A percentile compares a stretch with the other conserved stretches of the same genome.
phyloP scores from a whole-genome alignment of 2,888 invertebrate species.

The Apamea crenata region DNA sequence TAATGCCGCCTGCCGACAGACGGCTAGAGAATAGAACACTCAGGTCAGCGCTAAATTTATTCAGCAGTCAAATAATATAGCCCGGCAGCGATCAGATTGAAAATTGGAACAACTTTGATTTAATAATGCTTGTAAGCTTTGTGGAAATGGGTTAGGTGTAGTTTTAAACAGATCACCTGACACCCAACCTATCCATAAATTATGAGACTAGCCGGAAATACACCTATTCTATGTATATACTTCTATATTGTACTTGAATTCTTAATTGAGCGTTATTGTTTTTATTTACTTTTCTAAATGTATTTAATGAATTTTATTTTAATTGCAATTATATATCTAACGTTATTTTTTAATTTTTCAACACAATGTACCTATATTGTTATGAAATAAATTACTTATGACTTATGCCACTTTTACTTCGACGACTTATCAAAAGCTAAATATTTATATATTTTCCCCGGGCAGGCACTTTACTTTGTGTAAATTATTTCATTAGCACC shows the following conservation, averaged over 20 bases:
- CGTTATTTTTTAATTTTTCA: too few relatives aligned
- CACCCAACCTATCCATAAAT: neutral
- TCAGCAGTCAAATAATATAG: conserved; percentile 60
- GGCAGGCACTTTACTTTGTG: neutral
- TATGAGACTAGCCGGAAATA: conserved; percentile 1
- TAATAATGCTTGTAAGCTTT: conserved; percentile 25
- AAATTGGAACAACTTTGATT: conserved; percentile 43
- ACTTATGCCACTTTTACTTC: neutral
- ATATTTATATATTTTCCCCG: neutral
- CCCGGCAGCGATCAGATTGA: conserved; percentile 21
- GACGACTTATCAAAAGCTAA: neutral
- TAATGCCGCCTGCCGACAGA: neutral
- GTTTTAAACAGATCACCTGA: conserved; percentile 1
- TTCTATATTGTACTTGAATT: too few relatives aligned
- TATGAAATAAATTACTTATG: too few relatives aligned
- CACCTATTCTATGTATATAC: too few relatives aligned
- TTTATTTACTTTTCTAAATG: too few relatives aligned
- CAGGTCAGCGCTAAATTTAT: conserved; percentile 42
- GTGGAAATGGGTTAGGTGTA: conserved; percentile 34
- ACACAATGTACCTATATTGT: too few relatives aligned
- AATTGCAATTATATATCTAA: too few relatives aligned
- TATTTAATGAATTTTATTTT: too few relatives aligned
- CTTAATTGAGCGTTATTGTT: too few relatives aligned
- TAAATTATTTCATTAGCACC: neutral
- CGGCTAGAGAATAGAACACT: conserved; percentile 12